Evolutionary conservation across 2,113 vertebrate genomes (phyloP).

Genomic region (Stigmatopora argus): DNA sequence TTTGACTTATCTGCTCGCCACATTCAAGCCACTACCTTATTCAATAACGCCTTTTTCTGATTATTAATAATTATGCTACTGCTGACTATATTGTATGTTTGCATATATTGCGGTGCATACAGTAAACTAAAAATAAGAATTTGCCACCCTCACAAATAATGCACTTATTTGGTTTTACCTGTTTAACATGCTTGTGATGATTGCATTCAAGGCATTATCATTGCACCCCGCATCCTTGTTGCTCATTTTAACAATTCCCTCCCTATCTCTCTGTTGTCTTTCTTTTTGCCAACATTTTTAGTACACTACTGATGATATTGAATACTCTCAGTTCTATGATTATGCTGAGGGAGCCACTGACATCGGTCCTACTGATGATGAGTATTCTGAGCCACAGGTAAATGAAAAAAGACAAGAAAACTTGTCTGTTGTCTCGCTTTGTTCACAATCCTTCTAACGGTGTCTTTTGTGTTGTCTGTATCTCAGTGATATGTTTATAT

Average conservation of each 20-base stretch:
- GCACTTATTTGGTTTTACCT: slow-evolving; percentile 6
- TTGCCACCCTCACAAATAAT: slow-evolving; percentile 1
- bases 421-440: slow-evolving; percentile 56
- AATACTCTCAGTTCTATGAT: slow-evolving; percentile 90
- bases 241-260: slow-evolving; percentile 66
- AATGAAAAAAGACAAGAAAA: slow-evolving; percentile 51
- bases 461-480: slow-evolving; percentile 47
- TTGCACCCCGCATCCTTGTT: slow-evolving; percentile 38
- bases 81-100: slow-evolving; percentile 1
- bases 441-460: slow-evolving; percentile 28
- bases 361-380: slow-evolving; percentile 77
- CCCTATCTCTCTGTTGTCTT: slow-evolving; percentile 42
- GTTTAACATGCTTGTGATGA: slow-evolving; percentile 28
- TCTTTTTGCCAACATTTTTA: slow-evolving; percentile 75
- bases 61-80: neutral
- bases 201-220: slow-evolving; percentile 26
- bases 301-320: slow-evolving; percentile 86
- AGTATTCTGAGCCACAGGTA: slow-evolving; percentile 90
- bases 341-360: slow-evolving; percentile 88
- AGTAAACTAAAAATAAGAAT: neutral
- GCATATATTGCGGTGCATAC: neutral
- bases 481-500: slow-evolving; percentile 30
- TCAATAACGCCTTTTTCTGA: neutral
- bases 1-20: slow-evolving; percentile 13
- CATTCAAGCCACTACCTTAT: neutral